Percentiles rank a stretch among this genome's conserved stretches.
phyloP scores from a whole-genome alignment of 2,113 vertebrate species.

The Rhizomys pruinosus region DNA sequence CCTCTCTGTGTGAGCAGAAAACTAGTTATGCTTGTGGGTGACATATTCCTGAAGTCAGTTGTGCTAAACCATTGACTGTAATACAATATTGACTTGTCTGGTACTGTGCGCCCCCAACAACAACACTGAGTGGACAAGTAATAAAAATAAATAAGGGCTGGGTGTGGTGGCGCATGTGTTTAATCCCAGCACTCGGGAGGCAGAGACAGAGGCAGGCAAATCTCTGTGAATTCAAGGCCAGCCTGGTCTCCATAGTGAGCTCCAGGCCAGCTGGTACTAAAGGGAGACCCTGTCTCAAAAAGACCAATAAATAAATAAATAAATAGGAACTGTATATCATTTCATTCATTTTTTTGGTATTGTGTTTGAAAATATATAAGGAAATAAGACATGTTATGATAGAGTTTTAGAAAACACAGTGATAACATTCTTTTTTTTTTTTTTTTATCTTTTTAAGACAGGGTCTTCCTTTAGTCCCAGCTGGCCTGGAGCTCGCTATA shows the following conservation, averaged over 20 bases:
- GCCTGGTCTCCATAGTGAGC: too few species aligned
- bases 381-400: constrained; percentile 1
- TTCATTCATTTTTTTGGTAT: constrained; percentile 76
- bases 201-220: too few species aligned
- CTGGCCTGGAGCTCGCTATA: too few species aligned
- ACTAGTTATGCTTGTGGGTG: constrained; percentile 65
- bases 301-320: too few species aligned
- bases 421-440: too few species aligned
- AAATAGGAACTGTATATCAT: constrained; percentile 79
- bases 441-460: too few species aligned
- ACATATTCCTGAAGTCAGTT: constrained; percentile 61
- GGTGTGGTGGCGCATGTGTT: too few species aligned
- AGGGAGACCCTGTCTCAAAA: too few species aligned
- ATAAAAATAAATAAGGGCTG: constrained; percentile 76
- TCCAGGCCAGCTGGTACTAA: too few species aligned
- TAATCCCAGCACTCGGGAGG: too few species aligned
- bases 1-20: constrained; percentile 48
- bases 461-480: too few species aligned
- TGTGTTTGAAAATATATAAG: constrained; percentile 74
- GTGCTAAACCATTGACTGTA: constrained; percentile 67
- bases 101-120: constrained; percentile 59
- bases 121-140: constrained; percentile 36
- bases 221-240: too few species aligned
- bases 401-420: constrained; percentile 65
- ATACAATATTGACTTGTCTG: constrained; percentile 73